Evolutionary conservation across 2,797 vertebrate genomes (phyloP), one percentile per base, ranked within the genome.

Genomic region (Mus spretus): DNA sequence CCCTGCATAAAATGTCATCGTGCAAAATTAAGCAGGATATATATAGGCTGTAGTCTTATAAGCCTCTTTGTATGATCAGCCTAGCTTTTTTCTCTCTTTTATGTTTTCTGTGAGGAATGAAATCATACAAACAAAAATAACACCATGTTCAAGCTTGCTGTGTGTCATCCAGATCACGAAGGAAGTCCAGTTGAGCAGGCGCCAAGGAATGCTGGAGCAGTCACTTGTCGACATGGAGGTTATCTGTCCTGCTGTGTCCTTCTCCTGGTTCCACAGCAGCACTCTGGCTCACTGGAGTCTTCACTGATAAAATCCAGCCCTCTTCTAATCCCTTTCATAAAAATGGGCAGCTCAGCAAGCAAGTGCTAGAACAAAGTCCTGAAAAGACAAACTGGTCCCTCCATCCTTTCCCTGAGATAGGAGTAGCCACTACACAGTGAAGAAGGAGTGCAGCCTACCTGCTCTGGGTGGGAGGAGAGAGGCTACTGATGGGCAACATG

Each of bases 221-320:
- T 72, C 57, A 40, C 7, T 97, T 6, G 0, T 55, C 81, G 53
- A 0, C 67, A 75, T 26, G 17, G 79, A 9, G 63, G 74, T 86
- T 84, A 92, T 93, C 94, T 92, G 81, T 78, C 65, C 47, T 65
- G 78, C 50, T 67, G 79, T 90, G 78, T 96, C 90, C 65, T 90
- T 75, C 89, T 74, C 84, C 95, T 93, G 88, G 70, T 91, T 74
- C 94, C 61, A 89, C 79, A n/a, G 89, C 79, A 10, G 77, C 70
- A 80, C 81, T 84, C 77, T 87, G 84, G 93, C 67, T 91, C 74
- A 63, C 92, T 95, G 24, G 7, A 65, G 79, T 75, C 86, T 91
- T 85, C 22, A 34, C 22, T 91, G 96, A 97, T 94, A 80, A 89
- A 82, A 87, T 88, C 78, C 91, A 96, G 96, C 83, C 85, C 90